Evolutionary conservation across 2,888 invertebrate genomes (phyloP), one percentile per base, ranked within the genome.

Genomic region (Ischnus inquisitorius): DNA sequence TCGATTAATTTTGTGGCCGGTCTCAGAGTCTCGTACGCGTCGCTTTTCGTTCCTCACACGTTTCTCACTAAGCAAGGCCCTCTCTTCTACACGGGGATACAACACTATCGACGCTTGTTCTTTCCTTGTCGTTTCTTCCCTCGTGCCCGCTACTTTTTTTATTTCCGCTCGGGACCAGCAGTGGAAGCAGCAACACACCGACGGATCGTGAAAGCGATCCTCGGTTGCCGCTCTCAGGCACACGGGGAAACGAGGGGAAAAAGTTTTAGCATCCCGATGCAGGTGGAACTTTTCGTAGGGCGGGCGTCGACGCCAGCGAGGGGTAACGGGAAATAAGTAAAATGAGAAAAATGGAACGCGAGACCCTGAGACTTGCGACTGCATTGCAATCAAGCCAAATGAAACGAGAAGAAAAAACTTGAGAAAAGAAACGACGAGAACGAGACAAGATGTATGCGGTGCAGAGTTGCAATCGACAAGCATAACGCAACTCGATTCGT

Each of bases 1-100:
- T 67, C 88, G 85, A 88, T 89, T 88, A 88, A 89, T 89, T 89
- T 85, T 84, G 76, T 80, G 84, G 74, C 71, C 69, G 67, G 77
- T 67, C 69, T 67, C 82, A 41, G 8, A 43, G 64, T 46, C 57
- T 34, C 34, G 67, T 16, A 6, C 67, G 65, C 75, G 77, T 68
- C 25, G 12, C 67, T 16, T 62, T 28, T 69, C 43, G 46, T 43
- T 71, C 69, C 39, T 25, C 43, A n/a, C 51, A 51, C 28, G 54
- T 79, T 51, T 22, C 10, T 43, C 76, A 16, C 57, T 1, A 19
- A 3, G 19, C n/a, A n/a, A 19, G 16, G 10, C 43, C 25, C 57
- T 57, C 28, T 10, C 2, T 16, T 3, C 10, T 14, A 5, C 67
- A 25, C 22, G n/a, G 25, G 22, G 22, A 46, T 19, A 14, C 67